These are phyloP conservation scores for Sebastes schlegelii DNA, from an alignment of 2,113 vertebrate species.

Conservation along the genomic window DNA sequence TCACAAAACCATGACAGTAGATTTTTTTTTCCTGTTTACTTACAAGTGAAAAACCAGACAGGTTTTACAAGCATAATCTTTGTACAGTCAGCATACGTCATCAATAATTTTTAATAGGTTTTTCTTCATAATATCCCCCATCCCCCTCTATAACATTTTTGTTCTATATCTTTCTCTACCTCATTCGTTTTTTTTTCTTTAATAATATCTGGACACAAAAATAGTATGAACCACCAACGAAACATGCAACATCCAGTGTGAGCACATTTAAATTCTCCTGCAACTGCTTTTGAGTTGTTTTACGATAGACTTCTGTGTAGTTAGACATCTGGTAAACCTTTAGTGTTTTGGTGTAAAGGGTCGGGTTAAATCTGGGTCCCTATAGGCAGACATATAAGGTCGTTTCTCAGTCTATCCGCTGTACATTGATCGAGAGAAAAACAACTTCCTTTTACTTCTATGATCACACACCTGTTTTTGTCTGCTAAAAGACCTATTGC, in stretches of 20 bases:
- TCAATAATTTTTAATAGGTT: constrained; percentile 82
- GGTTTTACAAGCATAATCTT: constrained; percentile 95
- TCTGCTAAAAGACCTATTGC: constrained; percentile 83
- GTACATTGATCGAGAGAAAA: constrained; percentile 64
- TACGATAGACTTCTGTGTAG: constrained; percentile 75
- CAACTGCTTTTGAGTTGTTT: constrained; percentile 80
- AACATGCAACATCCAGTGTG: constrained; percentile 97
- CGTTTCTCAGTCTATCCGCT: constrained; percentile 50
- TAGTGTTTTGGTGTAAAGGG: constrained; percentile 69
- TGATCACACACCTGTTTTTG: constrained; percentile 85
- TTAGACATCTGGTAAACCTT: constrained; percentile 72
- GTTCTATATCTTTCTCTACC: constrained; percentile 70
- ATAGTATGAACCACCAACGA: constrained; percentile 90
- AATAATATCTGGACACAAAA: constrained; percentile 89
- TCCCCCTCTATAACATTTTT: constrained; percentile 61
- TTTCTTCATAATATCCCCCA: constrained; percentile 61
- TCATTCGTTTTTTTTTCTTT: constrained; percentile 71
- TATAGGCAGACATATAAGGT: constrained; percentile 48
- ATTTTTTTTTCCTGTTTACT: constrained; percentile 88
- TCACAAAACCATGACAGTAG: constrained; percentile 96
- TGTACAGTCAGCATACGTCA: constrained; percentile 90
- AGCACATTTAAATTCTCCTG: constrained; percentile 92
- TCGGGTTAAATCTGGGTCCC: constrained; percentile 52
- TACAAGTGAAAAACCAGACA: constrained; percentile 93
- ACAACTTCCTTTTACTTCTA: constrained; percentile 69